Conservation (phyloP, 2,797 vertebrate genomes). For the Gobio occitaniae region DNA sequence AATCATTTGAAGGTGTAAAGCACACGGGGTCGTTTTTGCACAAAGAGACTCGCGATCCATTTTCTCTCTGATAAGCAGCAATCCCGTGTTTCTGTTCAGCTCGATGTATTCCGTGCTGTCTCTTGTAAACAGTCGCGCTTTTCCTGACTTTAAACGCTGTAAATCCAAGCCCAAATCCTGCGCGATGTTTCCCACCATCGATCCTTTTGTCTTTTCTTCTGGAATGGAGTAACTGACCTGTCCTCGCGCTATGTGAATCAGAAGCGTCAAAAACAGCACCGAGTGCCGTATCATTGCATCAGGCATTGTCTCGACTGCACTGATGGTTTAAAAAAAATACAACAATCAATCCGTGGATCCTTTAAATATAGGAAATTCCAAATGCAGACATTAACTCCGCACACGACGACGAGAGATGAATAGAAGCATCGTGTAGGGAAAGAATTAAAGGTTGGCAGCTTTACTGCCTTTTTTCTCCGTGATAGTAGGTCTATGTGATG, state of each 20-base stretch:
- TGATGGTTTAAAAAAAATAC: not conserved
- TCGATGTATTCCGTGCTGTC: conserved; percentile 67
- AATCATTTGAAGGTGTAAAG: conserved; percentile 73
- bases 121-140: conserved; percentile 69
- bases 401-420: not conserved
- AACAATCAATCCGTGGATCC: not conserved
- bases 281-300: conserved; percentile 40
- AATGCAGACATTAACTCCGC: not conserved
- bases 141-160: conserved; percentile 66
- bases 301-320: not conserved
- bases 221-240: conserved; percentile 76
- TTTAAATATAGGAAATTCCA: not conserved
- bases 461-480: not conserved
- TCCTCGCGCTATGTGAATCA: conserved; percentile 57
- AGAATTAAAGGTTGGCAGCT: too few relatives aligned
- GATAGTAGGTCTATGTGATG: not conserved
- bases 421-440: not conserved
- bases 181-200: conserved; percentile 72
- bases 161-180: conserved; percentile 74
- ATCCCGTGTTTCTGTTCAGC: conserved; percentile 71
- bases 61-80: conserved; percentile 71
- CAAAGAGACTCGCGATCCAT: conserved; percentile 75
- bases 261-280: conserved; percentile 65
- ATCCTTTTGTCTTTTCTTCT: conserved; percentile 76
- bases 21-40: conserved; percentile 72